Conservation (phyloP, 2,113 vertebrate species). For the Pelusios castaneus region DNA sequence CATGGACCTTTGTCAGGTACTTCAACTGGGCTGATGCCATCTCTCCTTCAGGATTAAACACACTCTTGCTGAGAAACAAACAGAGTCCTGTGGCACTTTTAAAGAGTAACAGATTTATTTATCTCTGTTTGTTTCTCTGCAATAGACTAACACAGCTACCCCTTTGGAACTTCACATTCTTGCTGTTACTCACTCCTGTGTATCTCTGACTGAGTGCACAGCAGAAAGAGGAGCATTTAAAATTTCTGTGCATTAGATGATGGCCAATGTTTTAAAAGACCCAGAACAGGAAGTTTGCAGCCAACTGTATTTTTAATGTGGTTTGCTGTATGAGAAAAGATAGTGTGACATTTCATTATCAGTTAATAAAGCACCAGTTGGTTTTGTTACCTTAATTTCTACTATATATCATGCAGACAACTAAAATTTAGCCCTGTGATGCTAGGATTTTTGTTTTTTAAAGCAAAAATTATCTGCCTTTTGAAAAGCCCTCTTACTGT, state of each 20-base stretch:
- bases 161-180: no score
- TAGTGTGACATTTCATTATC: neutral
- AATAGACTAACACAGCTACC: no score
- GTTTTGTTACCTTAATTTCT: slow-evolving; percentile 20
- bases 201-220: neutral
- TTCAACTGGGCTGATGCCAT: neutral
- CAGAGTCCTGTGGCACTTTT: no score
- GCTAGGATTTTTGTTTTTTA: neutral
- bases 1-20: neutral
- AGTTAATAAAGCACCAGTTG: neutral
- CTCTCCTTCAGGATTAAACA: neutral
- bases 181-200: slow-evolving; percentile 16
- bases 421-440: neutral
- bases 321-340: neutral
- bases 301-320: neutral
- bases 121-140: no score
- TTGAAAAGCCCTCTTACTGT: neutral
- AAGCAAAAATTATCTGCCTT: neutral
- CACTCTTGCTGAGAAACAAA: neutral
- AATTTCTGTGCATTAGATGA: slow-evolving; percentile 49
- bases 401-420: neutral
- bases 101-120: no score
- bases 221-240: neutral
- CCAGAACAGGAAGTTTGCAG: slow-evolving; percentile 16
- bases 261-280: slow-evolving; percentile 19